phyloP scores from a whole-genome alignment of 2,888 invertebrate genomes.

The Sceliomorpha sp. region DNA sequence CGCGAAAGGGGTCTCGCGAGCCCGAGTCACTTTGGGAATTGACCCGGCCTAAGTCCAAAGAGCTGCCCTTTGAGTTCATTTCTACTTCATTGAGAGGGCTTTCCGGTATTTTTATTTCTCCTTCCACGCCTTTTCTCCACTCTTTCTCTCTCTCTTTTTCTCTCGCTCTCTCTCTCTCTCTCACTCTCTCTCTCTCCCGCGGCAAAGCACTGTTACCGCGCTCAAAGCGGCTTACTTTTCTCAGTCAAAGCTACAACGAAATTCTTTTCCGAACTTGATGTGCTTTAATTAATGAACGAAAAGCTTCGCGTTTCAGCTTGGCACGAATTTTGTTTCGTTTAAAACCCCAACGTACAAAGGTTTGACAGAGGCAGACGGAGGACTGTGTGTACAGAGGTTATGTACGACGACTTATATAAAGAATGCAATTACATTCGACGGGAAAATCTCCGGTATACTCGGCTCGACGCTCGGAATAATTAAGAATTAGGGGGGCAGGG shows the following conservation, averaged over 20 bases:
- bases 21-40: conserved; percentile 16
- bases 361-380: too few species aligned
- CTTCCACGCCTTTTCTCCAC: conserved; percentile 14
- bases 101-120: conserved; percentile 1
- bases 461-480: too few species aligned
- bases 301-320: conserved; percentile 18
- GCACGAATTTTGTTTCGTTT: conserved; percentile 17
- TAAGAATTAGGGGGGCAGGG: too few species aligned
- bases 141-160: too few species aligned
- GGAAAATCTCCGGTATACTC: too few species aligned
- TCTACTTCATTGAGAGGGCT: conserved; percentile 30
- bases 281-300: conserved; percentile 48
- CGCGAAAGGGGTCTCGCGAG: conserved; percentile 15
- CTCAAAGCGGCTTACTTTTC: conserved; percentile 51
- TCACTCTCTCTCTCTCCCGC: too few species aligned
- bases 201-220: not conserved
- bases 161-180: too few species aligned
- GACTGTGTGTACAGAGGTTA: too few species aligned
- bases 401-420: too few species aligned
- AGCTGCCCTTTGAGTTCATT: conserved; percentile 20
- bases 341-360: too few species aligned
- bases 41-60: conserved; percentile 10
- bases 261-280: conserved; percentile 50
- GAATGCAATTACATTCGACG: too few species aligned
- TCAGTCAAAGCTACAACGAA: conserved; percentile 48